Percentiles rank a stretch among this genome's conserved stretches.
These are phyloP conservation scores for Crotalus helleri DNA, from an alignment of 2,113 vertebrate genomes.

Conservation along the genomic window DNA sequence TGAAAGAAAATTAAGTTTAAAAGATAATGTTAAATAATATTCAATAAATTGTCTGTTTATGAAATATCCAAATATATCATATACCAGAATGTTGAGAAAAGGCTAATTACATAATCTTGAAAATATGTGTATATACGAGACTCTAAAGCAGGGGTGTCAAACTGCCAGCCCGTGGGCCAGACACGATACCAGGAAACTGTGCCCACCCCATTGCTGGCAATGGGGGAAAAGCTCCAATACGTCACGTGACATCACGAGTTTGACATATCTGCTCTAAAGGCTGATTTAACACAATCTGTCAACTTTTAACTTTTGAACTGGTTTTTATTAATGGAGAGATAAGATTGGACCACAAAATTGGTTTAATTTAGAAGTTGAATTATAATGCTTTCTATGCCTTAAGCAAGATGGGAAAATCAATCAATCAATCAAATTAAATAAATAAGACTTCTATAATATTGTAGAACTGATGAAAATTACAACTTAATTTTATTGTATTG, in stretches of 20 bases:
- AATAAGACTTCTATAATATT: background rate
- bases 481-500: background rate
- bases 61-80: background rate
- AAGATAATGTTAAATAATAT: background rate
- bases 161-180: no score
- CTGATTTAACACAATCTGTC: background rate
- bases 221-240: no score
- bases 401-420: no score
- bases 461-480: background rate
- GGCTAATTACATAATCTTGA: background rate
- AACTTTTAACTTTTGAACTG: background rate
- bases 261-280: background rate
- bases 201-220: no score
- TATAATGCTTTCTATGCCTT: background rate
- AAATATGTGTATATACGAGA: background rate
- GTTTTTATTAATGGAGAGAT: background rate
- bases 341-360: background rate
- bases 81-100: background rate
- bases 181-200: no score
- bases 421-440: no score
- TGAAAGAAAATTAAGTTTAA: background rate
- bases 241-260: no score
- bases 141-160: background rate
- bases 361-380: background rate
- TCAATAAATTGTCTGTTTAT: background rate